Percentiles rank a stretch among this genome's conserved stretches.
phyloP scores from a whole-genome alignment of 2,797 vertebrate species.

The Mus caroli region DNA sequence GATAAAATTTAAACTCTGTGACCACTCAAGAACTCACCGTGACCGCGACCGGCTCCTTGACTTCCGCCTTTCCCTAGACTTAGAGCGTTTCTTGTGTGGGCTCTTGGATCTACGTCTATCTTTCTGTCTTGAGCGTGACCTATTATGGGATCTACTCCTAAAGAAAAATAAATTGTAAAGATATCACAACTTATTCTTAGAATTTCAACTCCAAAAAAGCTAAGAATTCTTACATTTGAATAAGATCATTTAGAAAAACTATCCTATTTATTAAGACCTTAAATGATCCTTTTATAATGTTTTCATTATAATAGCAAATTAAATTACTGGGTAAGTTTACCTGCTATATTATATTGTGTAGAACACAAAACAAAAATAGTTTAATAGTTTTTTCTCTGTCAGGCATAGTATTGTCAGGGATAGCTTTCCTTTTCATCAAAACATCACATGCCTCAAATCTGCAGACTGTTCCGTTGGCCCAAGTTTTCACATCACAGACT shows the following conservation, averaged over 20 bases:
- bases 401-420: not conserved
- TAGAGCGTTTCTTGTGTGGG: slow-evolving; percentile 92
- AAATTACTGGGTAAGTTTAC: slow-evolving; percentile 43
- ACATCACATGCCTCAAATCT: not conserved
- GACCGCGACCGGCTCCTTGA: slow-evolving; percentile 93
- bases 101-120: slow-evolving; percentile 91
- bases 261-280: slow-evolving; percentile 53
- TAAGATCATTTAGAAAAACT: not conserved
- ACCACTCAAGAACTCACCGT: slow-evolving; percentile 88
- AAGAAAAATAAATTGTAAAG: slow-evolving; percentile 71
- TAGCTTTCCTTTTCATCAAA: slow-evolving; percentile 46
- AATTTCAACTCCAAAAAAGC: slow-evolving; percentile 45
- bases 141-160: slow-evolving; percentile 91
- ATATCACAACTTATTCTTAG: slow-evolving; percentile 56
- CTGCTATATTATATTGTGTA: slow-evolving; percentile 1
- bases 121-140: slow-evolving; percentile 89
- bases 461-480: not conserved
- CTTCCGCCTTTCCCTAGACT: slow-evolving; percentile 91
- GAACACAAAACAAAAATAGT: slow-evolving; percentile 55
- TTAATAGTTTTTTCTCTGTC: slow-evolving; percentile 10
- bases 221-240: not conserved
- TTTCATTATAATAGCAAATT: slow-evolving; percentile 20
- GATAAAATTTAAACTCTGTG: slow-evolving; percentile 2
- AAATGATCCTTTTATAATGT: not conserved
- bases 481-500: slow-evolving; percentile 39